Evolutionary conservation across 2,113 vertebrate genomes (phyloP), one percentile per base, ranked within the genome.

Genomic region (Gulo gulo): DNA sequence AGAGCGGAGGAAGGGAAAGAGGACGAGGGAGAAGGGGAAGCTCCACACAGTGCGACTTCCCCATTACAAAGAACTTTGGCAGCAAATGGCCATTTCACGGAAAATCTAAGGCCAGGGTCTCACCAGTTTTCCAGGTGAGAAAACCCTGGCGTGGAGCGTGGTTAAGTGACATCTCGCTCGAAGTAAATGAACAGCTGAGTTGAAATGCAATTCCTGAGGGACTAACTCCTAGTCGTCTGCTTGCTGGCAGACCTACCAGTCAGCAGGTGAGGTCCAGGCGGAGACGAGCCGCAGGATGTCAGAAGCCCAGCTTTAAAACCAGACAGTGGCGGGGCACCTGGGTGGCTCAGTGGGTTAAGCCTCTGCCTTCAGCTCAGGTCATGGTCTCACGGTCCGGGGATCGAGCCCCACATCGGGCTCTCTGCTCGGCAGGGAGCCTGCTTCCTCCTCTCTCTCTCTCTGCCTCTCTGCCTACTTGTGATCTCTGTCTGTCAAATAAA

Each of bases 181-280:
- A 88, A 83, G 34, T 42, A 80, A 84, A 65, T 57, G 57, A 69
- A 47, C 2, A 47, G 9, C 50, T n/a, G 52, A 89, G 55, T 11
- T 55, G 31, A 29, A 83, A 18, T 34, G 79, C 5, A 23, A 21
- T 29, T 79, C 78, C 79, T 20, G n/a, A 92, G 65, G 20, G 55
- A 87, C 3, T 13, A 14, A 87, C 52, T n/a, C 55, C 67, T 57
- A 39, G 26, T 29, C 13, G 2, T 21, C 1, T 4, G 20, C 65
- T 34, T 90, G 73, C 63, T 39, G n/a, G 23, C 45, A 24, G 42
- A 55, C 29, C 65, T 36, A 8, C 23, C 29, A 52, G 52, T 84
- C 59, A 74, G 36, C 7, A 4, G 57, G n/a, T 0, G 23, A 47
- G 18, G 65, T 52, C 31, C 4, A 0, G n/a, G 21, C 0, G 4